Evolutionary conservation across 2,888 invertebrate species (phyloP), one percentile per base, ranked within the genome.

Genomic region (Diarsia dahlii): DNA sequence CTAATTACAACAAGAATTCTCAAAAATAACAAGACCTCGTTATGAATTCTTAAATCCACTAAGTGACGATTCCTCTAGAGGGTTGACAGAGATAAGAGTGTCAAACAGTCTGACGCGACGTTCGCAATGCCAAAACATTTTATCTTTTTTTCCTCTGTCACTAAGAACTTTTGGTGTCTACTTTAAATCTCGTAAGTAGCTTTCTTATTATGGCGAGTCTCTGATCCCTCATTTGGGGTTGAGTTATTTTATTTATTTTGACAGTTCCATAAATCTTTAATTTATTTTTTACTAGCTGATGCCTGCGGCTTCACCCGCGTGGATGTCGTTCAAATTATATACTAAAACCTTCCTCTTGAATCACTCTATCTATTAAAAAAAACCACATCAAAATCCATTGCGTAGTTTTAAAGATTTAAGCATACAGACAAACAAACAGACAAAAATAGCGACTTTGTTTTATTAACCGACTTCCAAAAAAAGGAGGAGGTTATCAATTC

Each of bases 71-170:
- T 73, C 72, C 84, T 79, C 81, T 50, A 10, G 74, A 76, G 76
- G 52, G 64, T 69, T 76, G 80, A 76, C 84, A 64, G 66, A 75
- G 86, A 86, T 83, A 87, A 86, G 71, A 70, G 71, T 76, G 76
- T 81, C 86, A 83, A 84, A 76, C 83, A 60, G 68, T 54, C 64
- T 68, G 86, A 83, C 66, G 73, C 60, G 84, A 80, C 72, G 50
- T 63, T 78, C 48, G 70, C 73, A 50, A 67, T 76, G 75, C 64
- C 72, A 71, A 76, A 87, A 81, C 68, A 83, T 87, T 86, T 87
- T 85, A 82, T 82, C 84, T 86, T 79, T 66, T 72, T 81, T 84
- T 86, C 39, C n/a, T 45, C 63, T 71, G 63, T 68, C 65, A 48
- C 34, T 46, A 64, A 69, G 71, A 78, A 67, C 68, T 76, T 68